Evolutionary conservation across 2,888 invertebrate genomes (phyloP), one percentile per base, ranked within the genome.

Genomic region (Nomada fabriciana): DNA sequence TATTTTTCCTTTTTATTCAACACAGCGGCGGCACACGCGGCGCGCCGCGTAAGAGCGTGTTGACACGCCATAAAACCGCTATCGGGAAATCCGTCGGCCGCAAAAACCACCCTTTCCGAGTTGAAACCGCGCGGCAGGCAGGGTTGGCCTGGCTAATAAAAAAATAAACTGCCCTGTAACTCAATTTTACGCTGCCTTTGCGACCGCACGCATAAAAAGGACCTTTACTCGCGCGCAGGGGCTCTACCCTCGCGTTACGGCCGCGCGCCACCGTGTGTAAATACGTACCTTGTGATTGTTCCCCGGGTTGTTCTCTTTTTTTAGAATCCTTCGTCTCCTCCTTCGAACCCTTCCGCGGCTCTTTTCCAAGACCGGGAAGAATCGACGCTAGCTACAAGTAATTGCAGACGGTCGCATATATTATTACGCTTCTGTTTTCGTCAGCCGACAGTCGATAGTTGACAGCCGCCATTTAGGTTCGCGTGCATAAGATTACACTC

Each of bases 21-120:
- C 77, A 69, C 72, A 65, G 57, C 53, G 55, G 71, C 57, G 72
- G 76, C 79, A 25, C 59, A 72, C 78, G 61, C 71, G 71, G 65
- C 64, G 47, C 73, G 69, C 76, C 82, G 84, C 77, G 80, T 84
- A 87, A 86, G 91, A 92, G 91, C 93, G 91, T 93, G 93, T 94
- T 94, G 93, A 93, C 93, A 93, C 92, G 93, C 92, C 89, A 93
- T 93, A 93, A 93, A 94, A 92, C 90, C 89, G 88, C 92, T 93
- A 92, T 93, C 91, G 92, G 90, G 89, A 92, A 93, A 93, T 92
- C 91, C 93, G 89, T 88, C 89, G 90, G 90, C 92, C 93, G 89
- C 92, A 92, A 92, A 93, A 92, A 90, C 88, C 89, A 89, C 89
- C 91, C 91, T 88, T 84, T 87, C 87, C 87, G 89, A 89, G 86